Conservation (phyloP, 2,888 invertebrate genomes). For the Nymphalis c-album region DNA sequence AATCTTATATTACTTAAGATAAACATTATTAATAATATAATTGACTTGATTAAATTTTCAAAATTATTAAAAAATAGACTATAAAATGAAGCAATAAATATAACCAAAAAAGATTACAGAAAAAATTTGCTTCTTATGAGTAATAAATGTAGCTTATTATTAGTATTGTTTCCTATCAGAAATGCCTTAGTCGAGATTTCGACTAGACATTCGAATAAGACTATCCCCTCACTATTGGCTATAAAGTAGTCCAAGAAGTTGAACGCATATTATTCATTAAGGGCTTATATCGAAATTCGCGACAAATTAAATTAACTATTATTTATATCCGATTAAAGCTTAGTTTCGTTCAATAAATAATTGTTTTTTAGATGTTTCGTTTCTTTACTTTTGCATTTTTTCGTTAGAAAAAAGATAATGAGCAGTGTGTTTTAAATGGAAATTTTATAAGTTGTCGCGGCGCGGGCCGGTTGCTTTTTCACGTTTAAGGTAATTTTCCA, state of each 20-base stretch:
- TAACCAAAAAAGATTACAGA: background rate
- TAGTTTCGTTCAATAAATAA: constrained; percentile 33
- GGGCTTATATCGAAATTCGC: constrained; percentile 47
- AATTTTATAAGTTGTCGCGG: constrained; percentile 74
- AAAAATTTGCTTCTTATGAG: background rate
- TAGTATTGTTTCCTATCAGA: background rate
- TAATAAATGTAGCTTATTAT: background rate
- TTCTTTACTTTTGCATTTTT: constrained; percentile 59
- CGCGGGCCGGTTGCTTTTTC: constrained; percentile 71
- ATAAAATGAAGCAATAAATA: background rate
- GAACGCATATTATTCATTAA: constrained; percentile 42
- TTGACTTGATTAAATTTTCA: too few relatives aligned
- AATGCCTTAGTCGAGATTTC: constrained; percentile 23
- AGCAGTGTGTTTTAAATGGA: constrained; percentile 76
- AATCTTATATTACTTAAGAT: too few relatives aligned
- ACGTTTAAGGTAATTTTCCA: constrained; percentile 62
- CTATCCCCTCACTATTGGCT: constrained; percentile 60
- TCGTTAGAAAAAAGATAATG: constrained; percentile 79
- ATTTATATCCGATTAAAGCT: constrained; percentile 43
- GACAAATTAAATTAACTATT: constrained; percentile 47
- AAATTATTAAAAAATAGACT: background rate
- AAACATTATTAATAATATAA: too few relatives aligned
- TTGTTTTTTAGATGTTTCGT: constrained; percentile 45
- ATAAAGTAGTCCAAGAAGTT: constrained; percentile 76
- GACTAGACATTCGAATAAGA: constrained; percentile 24